These are phyloP conservation scores for Guaruba guarouba DNA, from an alignment of 2,113 vertebrate species.

Conservation along the genomic window DNA sequence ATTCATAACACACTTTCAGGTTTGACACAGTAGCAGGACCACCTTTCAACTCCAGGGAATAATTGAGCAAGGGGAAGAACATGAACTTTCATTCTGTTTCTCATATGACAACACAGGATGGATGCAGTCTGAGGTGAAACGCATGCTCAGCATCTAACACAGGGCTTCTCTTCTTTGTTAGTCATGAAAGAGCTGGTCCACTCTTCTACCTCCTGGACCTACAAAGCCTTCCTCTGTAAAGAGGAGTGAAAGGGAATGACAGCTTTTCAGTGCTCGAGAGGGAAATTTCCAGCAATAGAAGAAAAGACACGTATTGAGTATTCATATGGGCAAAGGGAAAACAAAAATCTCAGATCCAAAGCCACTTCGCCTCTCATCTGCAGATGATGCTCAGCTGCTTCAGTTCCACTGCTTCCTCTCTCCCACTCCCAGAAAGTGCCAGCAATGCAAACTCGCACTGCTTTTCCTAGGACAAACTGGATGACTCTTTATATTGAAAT, in stretches of 20 bases:
- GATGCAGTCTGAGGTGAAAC: background rate
- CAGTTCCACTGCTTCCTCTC: background rate
- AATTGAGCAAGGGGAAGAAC: background rate
- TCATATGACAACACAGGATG: background rate
- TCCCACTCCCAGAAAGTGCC: background rate
- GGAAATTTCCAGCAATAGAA: background rate
- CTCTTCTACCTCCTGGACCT: background rate
- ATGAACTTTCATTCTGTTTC: background rate
- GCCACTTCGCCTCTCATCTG: background rate
- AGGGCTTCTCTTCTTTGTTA: background rate
- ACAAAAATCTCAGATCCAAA: background rate
- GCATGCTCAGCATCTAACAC: background rate
- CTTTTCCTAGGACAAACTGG: background rate
- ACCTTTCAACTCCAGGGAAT: background rate
- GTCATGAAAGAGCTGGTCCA: background rate
- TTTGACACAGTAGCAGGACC: background rate
- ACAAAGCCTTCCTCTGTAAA: background rate
- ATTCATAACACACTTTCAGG: background rate
- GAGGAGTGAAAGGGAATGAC: background rate
- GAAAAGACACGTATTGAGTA: background rate
- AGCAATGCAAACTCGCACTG: background rate
- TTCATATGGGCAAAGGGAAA: background rate
- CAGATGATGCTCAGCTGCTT: background rate
- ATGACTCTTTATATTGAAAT: background rate
- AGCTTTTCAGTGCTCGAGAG: background rate